Evolutionary conservation across 2,113 vertebrate species (phyloP).

Genomic region (Sceloporus tristichus): DNA sequence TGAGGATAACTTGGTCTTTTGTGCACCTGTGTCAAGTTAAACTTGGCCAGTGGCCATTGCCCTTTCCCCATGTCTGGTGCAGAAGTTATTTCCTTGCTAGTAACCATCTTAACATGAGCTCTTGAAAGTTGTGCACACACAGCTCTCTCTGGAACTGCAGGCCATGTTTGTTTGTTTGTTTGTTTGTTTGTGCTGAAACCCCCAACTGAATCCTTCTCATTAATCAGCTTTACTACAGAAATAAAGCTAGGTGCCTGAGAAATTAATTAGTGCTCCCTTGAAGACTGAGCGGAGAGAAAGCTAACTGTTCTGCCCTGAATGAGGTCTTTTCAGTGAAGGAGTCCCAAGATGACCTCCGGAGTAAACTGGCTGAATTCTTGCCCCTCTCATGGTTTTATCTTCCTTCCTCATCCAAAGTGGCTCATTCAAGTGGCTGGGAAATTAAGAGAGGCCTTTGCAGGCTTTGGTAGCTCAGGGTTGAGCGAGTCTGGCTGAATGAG

Average conservation of each 20-base stretch:
- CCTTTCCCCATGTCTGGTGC: background rate
- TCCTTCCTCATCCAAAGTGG: too few relatives aligned
- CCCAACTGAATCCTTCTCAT: background rate
- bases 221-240: constrained; percentile 10
- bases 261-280: rapidly evolving
- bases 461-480: too few relatives aligned
- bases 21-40: background rate
- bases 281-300: rapidly evolving
- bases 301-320: rapidly evolving
- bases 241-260: background rate
- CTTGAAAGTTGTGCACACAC: background rate
- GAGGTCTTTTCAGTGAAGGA: background rate
- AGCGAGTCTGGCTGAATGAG: background rate
- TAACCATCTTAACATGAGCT: too few relatives aligned
- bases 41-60: constrained; percentile 39
- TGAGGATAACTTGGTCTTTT: constrained; percentile 44
- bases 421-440: too few relatives aligned
- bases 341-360: background rate
- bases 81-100: background rate
- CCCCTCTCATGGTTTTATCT: too few relatives aligned
- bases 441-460: too few relatives aligned
- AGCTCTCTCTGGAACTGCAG: background rate
- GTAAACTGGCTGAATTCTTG: background rate
- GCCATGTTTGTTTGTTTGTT: too few relatives aligned
- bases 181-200: background rate